These are phyloP conservation scores for Sphenodon punctatus DNA, from an alignment of 2,797 vertebrate species.

Conservation along the genomic window DNA sequence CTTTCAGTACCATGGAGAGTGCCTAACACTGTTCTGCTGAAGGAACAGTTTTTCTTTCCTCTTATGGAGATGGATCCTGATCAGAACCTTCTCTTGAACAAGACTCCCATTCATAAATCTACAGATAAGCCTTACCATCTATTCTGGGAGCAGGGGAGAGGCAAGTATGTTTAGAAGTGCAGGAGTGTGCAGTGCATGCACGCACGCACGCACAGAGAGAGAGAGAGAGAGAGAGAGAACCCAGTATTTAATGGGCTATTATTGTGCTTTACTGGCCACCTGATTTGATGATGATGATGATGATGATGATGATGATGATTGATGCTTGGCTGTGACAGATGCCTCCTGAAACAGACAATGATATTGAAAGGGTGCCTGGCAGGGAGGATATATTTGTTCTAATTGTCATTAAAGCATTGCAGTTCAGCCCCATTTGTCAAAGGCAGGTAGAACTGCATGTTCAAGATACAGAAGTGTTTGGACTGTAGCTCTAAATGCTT, in stretches of 20 bases:
- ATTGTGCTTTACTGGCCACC: background rate
- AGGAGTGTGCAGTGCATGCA: background rate
- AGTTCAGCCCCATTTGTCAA: background rate
- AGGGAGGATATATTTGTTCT: background rate
- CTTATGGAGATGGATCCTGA: background rate
- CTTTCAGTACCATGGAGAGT: conserved; percentile 19
- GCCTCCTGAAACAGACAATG: background rate
- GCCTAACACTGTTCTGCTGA: background rate
- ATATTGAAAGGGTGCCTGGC: background rate
- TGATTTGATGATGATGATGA: background rate
- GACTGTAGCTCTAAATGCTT: background rate
- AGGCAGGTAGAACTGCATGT: background rate
- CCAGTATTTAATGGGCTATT: background rate
- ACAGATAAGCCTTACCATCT: background rate
- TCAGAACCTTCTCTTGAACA: background rate
- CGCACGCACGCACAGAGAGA: background rate
- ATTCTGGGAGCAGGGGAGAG: background rate
- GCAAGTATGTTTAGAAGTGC: background rate
- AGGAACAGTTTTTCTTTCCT: conserved; percentile 4
- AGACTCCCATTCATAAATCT: conserved; percentile 60
- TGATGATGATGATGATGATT: conserved; percentile 4
- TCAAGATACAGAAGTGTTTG: background rate
- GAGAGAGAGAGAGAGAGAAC: background rate
- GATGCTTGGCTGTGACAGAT: conserved; percentile 6
- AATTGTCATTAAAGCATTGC: background rate